Percentiles rank a stretch among this genome's conserved stretches.
These are phyloP conservation scores for Brassicogethes aeneus DNA, from an alignment of 2,888 invertebrate species.

Conservation along the genomic window DNA sequence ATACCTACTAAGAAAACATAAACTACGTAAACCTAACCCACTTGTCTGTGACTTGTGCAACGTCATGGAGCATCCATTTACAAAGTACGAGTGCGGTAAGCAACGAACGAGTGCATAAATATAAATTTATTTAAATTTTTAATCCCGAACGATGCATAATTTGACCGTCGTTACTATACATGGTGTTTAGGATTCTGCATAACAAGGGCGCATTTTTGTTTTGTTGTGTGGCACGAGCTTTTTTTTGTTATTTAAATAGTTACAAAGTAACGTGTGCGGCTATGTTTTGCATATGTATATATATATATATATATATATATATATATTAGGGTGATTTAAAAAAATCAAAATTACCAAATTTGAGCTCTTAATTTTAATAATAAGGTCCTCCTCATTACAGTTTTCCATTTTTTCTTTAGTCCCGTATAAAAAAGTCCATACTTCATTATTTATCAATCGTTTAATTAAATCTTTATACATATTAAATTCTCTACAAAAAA, in stretches of 20 bases:
- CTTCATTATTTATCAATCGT: too few relatives aligned
- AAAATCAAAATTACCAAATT: too few relatives aligned
- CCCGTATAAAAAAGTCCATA: too few relatives aligned
- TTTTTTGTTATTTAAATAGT: neutral
- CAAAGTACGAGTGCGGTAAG: too few relatives aligned
- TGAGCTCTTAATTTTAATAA: too few relatives aligned
- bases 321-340: too few relatives aligned
- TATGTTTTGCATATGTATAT: conserved; percentile 2
- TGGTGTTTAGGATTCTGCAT: neutral
- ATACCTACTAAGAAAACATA: neutral
- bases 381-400: too few relatives aligned
- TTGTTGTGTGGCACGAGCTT: too few relatives aligned
- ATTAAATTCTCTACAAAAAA: too few relatives aligned
- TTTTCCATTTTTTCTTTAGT: too few relatives aligned
- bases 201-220: neutral
- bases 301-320: too few relatives aligned
- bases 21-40: neutral
- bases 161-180: neutral
- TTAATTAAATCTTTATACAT: too few relatives aligned
- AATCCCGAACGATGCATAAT: neutral
- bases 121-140: neutral
- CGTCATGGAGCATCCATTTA: neutral
- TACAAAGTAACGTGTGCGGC: neutral
- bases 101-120: neutral
- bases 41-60: neutral